phyloP scores from a whole-genome alignment of 2,888 invertebrate genomes.

The Meiosimyza decipiens region DNA sequence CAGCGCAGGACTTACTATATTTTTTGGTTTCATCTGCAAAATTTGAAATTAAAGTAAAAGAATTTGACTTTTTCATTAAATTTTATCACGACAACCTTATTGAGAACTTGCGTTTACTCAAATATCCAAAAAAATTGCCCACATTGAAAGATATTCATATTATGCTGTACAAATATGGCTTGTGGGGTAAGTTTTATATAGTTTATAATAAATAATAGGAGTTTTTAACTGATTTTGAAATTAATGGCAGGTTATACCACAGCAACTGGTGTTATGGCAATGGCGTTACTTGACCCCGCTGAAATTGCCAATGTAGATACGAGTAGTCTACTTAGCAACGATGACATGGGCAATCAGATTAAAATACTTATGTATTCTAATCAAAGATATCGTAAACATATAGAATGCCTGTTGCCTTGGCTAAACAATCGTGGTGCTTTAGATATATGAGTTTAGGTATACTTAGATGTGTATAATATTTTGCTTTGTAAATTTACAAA shows the following conservation, averaged over 20 bases:
- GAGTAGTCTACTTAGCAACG: slow-evolving; percentile 48
- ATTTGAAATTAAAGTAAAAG: slow-evolving; percentile 55
- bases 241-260: slow-evolving; percentile 47
- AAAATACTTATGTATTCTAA: slow-evolving; percentile 53
- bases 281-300: slow-evolving; percentile 52
- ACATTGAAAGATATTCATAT: slow-evolving; percentile 55
- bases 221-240: not conserved
- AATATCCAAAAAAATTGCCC: slow-evolving; percentile 54
- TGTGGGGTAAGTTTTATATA: slow-evolving; percentile 53
- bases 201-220: not conserved
- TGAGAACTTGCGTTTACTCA: slow-evolving; percentile 53
- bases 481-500: no score
- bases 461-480: not conserved
- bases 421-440: slow-evolving; percentile 55
- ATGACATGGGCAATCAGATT: slow-evolving; percentile 50
- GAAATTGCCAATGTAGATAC: slow-evolving; percentile 52
- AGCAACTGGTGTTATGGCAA: slow-evolving; percentile 52
- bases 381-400: slow-evolving; percentile 56
- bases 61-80: slow-evolving; percentile 61
- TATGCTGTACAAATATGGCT: slow-evolving; percentile 52
- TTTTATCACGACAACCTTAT: slow-evolving; percentile 57
- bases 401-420: slow-evolving; percentile 57
- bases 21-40: slow-evolving; percentile 58
- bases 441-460: not conserved
- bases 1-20: slow-evolving; percentile 57